Percentiles rank a stretch among this genome's conserved stretches.
These are phyloP conservation scores for Ploceus nigricollis DNA, from an alignment of 2,113 vertebrate genomes.

Conservation along the genomic window DNA sequence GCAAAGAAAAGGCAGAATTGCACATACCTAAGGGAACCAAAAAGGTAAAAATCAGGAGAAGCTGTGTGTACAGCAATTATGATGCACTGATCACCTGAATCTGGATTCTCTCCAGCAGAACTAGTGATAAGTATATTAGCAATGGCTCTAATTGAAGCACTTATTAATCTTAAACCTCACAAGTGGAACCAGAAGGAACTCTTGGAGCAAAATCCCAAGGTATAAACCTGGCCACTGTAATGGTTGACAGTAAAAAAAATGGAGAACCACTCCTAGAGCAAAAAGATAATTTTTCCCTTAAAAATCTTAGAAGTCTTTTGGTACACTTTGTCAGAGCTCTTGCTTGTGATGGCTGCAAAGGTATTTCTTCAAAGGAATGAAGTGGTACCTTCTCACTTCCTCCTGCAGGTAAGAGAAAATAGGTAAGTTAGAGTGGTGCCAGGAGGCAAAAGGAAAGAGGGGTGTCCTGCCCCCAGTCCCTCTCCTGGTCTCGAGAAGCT, in stretches of 20 bases:
- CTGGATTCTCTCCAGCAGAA: not conserved
- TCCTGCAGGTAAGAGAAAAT: not conserved
- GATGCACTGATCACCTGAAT: fast-evolving
- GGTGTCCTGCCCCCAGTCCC: not conserved
- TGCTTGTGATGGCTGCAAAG: not conserved
- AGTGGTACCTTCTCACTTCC: not conserved
- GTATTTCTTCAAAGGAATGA: not conserved
- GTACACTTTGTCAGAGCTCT: not conserved
- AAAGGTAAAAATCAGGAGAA: not conserved
- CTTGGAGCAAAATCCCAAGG: not conserved
- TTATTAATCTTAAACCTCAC: not conserved
- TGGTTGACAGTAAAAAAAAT: fast-evolving
- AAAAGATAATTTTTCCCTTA: fast-evolving
- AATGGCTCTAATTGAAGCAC: not conserved
- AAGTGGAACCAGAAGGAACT: not conserved
- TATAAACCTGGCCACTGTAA: not conserved
- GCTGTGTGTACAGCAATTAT: not conserved
- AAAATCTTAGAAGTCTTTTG: not conserved
- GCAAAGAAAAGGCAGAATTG: not conserved
- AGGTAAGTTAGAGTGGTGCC: not conserved
- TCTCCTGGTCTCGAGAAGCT: not conserved
- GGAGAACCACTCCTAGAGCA: not conserved
- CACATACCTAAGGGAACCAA: too few relatives aligned
- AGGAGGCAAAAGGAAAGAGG: not conserved
- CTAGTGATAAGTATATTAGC: not conserved